Conservation (phyloP, 2,113 vertebrate genomes). For the Tapirus terrestris region DNA sequence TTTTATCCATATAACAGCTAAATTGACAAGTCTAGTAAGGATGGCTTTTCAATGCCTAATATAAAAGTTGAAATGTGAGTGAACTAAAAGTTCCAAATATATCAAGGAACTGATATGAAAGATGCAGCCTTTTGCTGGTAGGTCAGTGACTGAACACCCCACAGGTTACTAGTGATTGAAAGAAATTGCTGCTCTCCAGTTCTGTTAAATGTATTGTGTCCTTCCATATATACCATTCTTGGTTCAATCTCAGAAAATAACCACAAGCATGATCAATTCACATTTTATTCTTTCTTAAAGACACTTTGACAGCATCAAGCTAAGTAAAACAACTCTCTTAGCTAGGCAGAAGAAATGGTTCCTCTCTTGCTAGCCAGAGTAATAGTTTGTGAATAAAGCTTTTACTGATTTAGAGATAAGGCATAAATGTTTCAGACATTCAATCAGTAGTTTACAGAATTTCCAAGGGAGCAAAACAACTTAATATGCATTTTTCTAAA, state of each 20-base stretch:
- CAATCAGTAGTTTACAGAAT: conserved; percentile 34
- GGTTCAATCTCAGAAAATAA: neutral
- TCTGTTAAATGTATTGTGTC: neutral
- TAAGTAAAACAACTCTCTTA: conserved; percentile 32
- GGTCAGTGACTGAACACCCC: conserved; percentile 41
- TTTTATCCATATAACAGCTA: neutral
- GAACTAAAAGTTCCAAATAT: neutral
- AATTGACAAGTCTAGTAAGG: neutral
- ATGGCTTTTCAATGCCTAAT: neutral
- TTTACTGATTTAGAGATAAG: neutral
- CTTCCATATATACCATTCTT: neutral
- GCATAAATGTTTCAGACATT: neutral
- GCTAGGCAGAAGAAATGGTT: neutral
- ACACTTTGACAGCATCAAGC: neutral
- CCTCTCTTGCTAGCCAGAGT: neutral
- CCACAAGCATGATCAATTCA: neutral
- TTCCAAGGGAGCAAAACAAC: neutral
- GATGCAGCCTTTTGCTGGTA: neutral
- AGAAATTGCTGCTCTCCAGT: neutral
- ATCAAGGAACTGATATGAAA: conserved; percentile 38
- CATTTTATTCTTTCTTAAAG: conserved; percentile 43
- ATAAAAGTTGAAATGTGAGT: conserved; percentile 46
- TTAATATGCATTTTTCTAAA: neutral
- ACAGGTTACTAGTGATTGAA: conserved; percentile 16
- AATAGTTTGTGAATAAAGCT: neutral